Evolutionary conservation across 2,113 vertebrate species (phyloP), one percentile per base, ranked within the genome.

Genomic region (Engraulis encrasicolus): DNA sequence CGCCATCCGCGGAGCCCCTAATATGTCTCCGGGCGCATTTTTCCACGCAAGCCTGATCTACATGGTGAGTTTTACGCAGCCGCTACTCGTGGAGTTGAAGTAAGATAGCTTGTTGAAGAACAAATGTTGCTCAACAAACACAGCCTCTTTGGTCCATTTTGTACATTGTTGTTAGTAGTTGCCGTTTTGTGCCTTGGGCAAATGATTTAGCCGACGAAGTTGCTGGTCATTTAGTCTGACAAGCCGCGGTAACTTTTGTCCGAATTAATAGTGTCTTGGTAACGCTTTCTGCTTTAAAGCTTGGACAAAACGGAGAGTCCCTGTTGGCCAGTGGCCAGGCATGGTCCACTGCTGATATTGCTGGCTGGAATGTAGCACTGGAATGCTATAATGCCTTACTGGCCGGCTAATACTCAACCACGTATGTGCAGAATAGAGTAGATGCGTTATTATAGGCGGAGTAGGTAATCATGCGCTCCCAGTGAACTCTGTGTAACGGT

Each of bases 21-120:
- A 45, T 71, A 86, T 86, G 85, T 79, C 45, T 48, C 40, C 12
- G 50, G 34, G 37, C 20, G 31, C 9, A 6, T 14, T 50, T 78
- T 50, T 86, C 79, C 38, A 2, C 49, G 54, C 36, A 3, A 11
- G 4, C 31, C 74, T 86, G 71, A 36, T 83, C 7, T 31, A 79
- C 38, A 14, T 38, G 85, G 85, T 86, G 31, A 86, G 85, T 86
- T 49, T n/a, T 37, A 19, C 0, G 18, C 48, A 5, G 27, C 27
- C 17, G 66, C 2, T 31, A 34, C 9, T 17, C 14, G 17, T 6
- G 12, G 34, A 31, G 58, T 66, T 23, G 34, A 74, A 15, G 18
- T 36, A n/a, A n/a, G n/a, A 34, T 74, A 34, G 27, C 66, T 74
- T 17, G 27, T 36, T 36, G 27, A 36, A 74, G 15, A 74, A 36